Evolutionary conservation across 2,888 invertebrate species (phyloP), one percentile per base, ranked within the genome.

Genomic region (Craniophora ligustri): DNA sequence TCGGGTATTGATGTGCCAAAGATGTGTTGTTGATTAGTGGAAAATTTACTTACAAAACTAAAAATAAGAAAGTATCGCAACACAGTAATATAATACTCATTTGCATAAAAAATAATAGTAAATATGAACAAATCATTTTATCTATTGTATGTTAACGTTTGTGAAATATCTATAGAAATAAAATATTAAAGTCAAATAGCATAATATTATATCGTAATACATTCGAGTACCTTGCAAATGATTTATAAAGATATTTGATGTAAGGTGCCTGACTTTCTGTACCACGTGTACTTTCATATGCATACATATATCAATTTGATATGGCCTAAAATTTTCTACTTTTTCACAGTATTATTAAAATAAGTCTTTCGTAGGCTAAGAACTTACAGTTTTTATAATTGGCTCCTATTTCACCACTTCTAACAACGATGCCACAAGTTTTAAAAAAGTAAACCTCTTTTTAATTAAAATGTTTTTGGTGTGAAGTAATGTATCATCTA

Each of bases 281-380:
- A 34, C 41, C 36, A 36, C 31, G 11, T 40, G 46, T 61, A 59
- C 42, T 40, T 57, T 49, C 23, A 7, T 45, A 55, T 35, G 28
- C n/a, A 16, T 35, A 8, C 5, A 14, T 47, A 49, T 53, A 58
- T 58, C 42, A 54, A 39, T 59, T 53, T 44, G 36, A 34, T 55
- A 55, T 38, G 72, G 63, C 70, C 70, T 76, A 74, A 58, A 48
- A 54, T 79, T 88, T 87, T 88, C 81, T 87, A 91, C 84, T 85
- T 88, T 85, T 88, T 80, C 84, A 88, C 82, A 85, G 85, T 88
- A 84, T 86, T 86, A 85, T 76, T 83, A 82, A 72, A 58, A 35
- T 82, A 81, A 79, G 78, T 71, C 42, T 72, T 57, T 42, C 30
- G 16, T 74, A 68, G 48, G 35, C 39, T 77, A 76, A 59, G 51